A percentile compares a stretch with the other conserved stretches of the same genome.
These are phyloP conservation scores for Mylabris phalerata DNA, from an alignment of 1,140 invertebrate species.

Conservation along the genomic window DNA sequence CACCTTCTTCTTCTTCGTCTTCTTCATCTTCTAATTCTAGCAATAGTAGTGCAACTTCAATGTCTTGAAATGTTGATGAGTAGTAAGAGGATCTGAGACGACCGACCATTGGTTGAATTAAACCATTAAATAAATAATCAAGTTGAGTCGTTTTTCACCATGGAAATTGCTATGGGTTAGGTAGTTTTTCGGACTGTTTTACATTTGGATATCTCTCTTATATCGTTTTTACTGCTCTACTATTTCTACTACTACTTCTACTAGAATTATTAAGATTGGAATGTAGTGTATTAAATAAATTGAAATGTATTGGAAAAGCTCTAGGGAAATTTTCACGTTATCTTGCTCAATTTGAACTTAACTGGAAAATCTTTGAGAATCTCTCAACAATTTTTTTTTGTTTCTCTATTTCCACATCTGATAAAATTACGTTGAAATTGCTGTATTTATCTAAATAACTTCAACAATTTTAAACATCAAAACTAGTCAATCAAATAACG, in stretches of 20 bases:
- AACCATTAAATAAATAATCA: conserved; percentile 24
- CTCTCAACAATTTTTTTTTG: no score
- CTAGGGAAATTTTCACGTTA: not conserved
- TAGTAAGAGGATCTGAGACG: conserved; percentile 2
- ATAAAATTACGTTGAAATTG: no score
- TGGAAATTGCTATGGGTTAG: conserved; percentile 1
- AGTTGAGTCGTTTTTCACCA: conserved; percentile 1
- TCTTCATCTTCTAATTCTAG: no score
- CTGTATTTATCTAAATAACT: no score
- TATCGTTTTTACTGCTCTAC: conserved; percentile 4
- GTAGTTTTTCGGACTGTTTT: not conserved
- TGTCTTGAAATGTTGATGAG: conserved; percentile 21
- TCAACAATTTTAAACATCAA: no score
- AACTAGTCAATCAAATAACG: no score
- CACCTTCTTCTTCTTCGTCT: not conserved
- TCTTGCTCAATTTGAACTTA: not conserved
- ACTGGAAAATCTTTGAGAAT: no score
- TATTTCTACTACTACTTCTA: conserved; percentile 1
- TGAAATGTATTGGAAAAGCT: not conserved
- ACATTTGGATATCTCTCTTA: conserved; percentile 1
- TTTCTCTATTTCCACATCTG: not conserved
- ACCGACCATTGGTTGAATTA: conserved; percentile 18
- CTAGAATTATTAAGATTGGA: conserved; percentile 11
- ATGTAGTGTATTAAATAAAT: conserved; percentile 3
- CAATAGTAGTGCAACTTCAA: no score